Percentiles rank a stretch among this genome's conserved stretches.
These are phyloP conservation scores for Cydia strobilella DNA, from an alignment of 1,140 invertebrate species.

Conservation along the genomic window DNA sequence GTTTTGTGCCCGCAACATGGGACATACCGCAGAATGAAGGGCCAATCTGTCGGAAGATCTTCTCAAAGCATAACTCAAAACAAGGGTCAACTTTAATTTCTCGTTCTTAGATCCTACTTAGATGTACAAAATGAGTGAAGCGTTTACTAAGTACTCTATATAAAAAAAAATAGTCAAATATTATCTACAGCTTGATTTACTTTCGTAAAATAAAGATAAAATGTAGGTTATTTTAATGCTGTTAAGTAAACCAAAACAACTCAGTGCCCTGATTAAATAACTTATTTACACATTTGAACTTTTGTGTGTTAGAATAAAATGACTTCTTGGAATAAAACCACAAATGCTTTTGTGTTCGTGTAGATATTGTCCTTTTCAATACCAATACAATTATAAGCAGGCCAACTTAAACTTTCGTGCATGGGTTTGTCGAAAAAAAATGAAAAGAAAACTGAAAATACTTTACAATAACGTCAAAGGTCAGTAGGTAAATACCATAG, in stretches of 20 bases:
- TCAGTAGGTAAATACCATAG: not conserved
- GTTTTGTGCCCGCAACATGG: conserved; percentile 33
- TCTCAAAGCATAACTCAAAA: conserved; percentile 39
- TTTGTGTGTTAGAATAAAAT: too few species aligned
- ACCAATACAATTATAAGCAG: not conserved
- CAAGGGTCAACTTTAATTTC: conserved; percentile 10
- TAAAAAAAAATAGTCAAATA: too few species aligned
- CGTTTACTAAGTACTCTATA: too few species aligned
- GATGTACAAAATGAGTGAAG: not conserved
- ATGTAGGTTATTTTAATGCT: too few species aligned
- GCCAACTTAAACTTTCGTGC: not conserved
- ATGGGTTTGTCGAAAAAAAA: not conserved
- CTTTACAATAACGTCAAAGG: not conserved
- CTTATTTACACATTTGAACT: too few species aligned
- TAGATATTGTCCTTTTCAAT: too few species aligned
- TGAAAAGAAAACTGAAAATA: not conserved
- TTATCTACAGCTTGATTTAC: too few species aligned
- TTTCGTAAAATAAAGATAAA: too few species aligned
- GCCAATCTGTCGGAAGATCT: conserved; percentile 25
- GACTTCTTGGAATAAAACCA: too few species aligned
- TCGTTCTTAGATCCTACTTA: not conserved
- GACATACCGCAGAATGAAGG: conserved; percentile 33
- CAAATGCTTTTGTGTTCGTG: too few species aligned
- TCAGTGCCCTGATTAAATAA: too few species aligned
- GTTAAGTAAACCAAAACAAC: too few species aligned